These are phyloP conservation scores for Barnardius zonarius DNA, from an alignment of 2,113 vertebrate genomes.

Conservation along the genomic window DNA sequence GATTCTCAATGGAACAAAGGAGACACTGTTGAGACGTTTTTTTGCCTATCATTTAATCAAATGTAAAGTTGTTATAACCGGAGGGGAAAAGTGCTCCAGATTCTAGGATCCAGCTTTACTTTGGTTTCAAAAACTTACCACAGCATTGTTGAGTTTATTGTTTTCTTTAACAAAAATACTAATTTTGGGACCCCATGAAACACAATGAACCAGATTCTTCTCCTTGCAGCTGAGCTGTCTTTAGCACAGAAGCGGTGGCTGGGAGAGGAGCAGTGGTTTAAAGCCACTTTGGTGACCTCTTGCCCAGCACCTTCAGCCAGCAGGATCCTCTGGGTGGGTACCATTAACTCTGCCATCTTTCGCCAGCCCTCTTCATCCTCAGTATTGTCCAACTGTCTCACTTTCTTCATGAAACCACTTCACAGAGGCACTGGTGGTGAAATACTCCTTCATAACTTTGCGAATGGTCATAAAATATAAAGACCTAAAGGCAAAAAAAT, in stretches of 20 bases:
- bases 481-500: neutral
- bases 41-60: slow-evolving; percentile 56
- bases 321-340: neutral
- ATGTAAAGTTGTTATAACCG: slow-evolving; percentile 49
- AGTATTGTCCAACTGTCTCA: neutral
- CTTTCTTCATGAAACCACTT: neutral
- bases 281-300: neutral
- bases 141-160: slow-evolving; percentile 42
- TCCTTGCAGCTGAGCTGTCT: neutral
- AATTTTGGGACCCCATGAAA: slow-evolving; percentile 13
- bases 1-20: slow-evolving; percentile 40
- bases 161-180: slow-evolving; percentile 45
- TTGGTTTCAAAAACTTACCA: slow-evolving; percentile 48
- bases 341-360: neutral
- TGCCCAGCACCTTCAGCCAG: neutral
- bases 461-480: neutral
- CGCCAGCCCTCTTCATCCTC: neutral
- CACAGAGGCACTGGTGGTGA: neutral
- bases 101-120: slow-evolving; percentile 42
- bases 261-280: neutral
- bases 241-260: neutral
- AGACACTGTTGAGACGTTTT: slow-evolving; percentile 10
- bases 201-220: slow-evolving; percentile 28
- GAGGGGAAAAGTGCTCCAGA: slow-evolving; percentile 50
- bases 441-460: neutral